These are phyloP conservation scores for Pimpla rufipes DNA, from an alignment of 2,888 invertebrate genomes.

Conservation along the genomic window DNA sequence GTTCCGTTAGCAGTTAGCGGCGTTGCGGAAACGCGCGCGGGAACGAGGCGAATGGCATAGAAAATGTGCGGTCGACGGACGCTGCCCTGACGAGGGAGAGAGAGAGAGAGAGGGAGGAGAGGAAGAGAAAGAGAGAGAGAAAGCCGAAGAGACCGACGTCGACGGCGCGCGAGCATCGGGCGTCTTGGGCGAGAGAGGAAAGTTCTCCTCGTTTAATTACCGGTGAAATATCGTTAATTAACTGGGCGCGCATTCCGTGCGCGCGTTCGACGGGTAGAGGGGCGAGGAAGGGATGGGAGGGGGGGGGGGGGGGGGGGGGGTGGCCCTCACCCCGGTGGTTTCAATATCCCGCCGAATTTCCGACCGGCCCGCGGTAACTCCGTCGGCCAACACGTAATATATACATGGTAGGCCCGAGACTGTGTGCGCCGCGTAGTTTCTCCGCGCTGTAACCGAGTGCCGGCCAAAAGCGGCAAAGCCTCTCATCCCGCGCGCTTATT, in stretches of 20 bases:
- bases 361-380: conserved; percentile 40
- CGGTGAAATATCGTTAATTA: conserved; percentile 85
- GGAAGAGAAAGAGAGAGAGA: conserved; percentile 21
- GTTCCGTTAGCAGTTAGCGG: conserved; percentile 67
- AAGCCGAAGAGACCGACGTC: conserved; percentile 33
- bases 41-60: conserved; percentile 76
- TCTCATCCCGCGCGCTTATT: conserved; percentile 50
- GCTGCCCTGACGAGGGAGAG: too few relatives aligned
- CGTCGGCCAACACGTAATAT: conserved; percentile 40
- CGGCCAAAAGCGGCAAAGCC: conserved; percentile 56
- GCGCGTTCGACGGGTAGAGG: conserved; percentile 32
- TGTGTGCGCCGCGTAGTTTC: conserved; percentile 45
- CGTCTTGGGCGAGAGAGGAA: conserved; percentile 75
- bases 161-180: conserved; percentile 60
- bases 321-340: conserved; percentile 48
- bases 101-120: conserved; percentile 37
- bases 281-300: neutral
- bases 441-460: conserved; percentile 68
- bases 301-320: neutral
- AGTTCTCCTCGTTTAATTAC: conserved; percentile 84
- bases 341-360: conserved; percentile 65
- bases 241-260: conserved; percentile 71
- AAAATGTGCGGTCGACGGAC: conserved; percentile 79
- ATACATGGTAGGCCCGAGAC: conserved; percentile 19
- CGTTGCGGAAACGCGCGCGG: conserved; percentile 55